Conservation (phyloP, 2,797 vertebrate species). For the Dipus sagitta region DNA sequence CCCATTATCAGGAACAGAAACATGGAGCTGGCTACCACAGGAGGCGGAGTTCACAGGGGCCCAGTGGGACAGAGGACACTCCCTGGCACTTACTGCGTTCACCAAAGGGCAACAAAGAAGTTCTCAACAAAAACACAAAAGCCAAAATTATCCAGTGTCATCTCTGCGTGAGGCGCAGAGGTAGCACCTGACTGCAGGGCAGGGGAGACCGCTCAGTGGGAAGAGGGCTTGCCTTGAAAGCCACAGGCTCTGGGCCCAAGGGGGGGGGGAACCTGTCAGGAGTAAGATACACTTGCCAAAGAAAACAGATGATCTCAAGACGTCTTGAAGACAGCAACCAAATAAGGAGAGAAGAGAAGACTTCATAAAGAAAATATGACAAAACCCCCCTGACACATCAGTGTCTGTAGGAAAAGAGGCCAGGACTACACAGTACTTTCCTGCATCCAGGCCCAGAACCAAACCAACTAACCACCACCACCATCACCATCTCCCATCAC, state of each 20-base stretch:
- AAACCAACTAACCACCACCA: too few species aligned
- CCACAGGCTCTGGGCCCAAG: background rate
- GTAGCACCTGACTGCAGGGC: background rate
- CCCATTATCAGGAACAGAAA: background rate
- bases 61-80: background rate
- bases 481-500: too few species aligned
- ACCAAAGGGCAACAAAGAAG: background rate
- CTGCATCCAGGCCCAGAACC: background rate
- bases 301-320: background rate
- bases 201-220: background rate
- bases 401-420: background rate
- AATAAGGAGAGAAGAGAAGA: background rate
- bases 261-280: background rate
- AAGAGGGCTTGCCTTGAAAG: background rate
- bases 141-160: background rate
- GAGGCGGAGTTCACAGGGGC: fast-evolving
- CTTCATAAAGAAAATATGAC: background rate
- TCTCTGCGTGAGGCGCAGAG: background rate
- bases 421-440: background rate
- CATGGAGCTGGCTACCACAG: fast-evolving
- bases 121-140: background rate
- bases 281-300: background rate
- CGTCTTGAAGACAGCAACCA: background rate
- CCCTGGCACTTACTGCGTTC: fast-evolving
- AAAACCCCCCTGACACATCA: background rate